Conservation (phyloP, 2,888 invertebrate genomes). For the Cheilosia vernalis region DNA sequence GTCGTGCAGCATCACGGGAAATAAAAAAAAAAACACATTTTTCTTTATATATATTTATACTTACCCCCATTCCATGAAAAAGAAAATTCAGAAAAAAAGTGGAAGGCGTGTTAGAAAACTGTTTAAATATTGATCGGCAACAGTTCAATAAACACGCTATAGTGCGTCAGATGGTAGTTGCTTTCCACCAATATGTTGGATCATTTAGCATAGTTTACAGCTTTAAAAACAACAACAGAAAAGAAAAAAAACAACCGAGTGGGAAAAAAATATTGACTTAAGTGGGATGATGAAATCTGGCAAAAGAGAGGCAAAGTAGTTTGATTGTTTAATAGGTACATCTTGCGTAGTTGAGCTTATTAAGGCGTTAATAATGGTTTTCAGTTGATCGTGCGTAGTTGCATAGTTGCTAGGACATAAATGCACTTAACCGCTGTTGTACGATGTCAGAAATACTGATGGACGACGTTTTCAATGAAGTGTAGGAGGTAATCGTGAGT, state of each 20-base stretch:
- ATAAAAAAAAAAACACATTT: conserved; percentile 9
- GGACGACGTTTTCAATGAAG: neutral
- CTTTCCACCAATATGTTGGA: neutral
- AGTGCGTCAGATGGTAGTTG: neutral
- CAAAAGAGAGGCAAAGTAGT: neutral
- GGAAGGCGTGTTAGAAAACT: conserved; percentile 48
- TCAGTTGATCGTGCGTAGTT: neutral
- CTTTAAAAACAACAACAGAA: neutral
- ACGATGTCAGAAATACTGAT: neutral
- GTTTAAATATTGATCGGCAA: conserved; percentile 13
- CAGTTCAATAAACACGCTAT: conserved; percentile 5
- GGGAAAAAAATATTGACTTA: neutral
- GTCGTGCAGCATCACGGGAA: conserved; percentile 22
- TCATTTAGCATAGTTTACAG: neutral
- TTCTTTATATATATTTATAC: conserved; percentile 33
- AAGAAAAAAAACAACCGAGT: too few relatives aligned
- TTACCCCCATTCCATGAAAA: conserved; percentile 9
- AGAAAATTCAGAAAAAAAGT: conserved; percentile 40
- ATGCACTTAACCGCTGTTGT: neutral
- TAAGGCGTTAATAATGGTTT: neutral
- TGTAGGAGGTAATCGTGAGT: neutral
- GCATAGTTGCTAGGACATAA: neutral
- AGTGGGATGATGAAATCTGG: neutral
- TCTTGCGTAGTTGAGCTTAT: neutral
- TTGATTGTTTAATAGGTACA: neutral